phyloP scores from a whole-genome alignment of 2,797 vertebrate genomes.

The Bryconaethiops microstoma region DNA sequence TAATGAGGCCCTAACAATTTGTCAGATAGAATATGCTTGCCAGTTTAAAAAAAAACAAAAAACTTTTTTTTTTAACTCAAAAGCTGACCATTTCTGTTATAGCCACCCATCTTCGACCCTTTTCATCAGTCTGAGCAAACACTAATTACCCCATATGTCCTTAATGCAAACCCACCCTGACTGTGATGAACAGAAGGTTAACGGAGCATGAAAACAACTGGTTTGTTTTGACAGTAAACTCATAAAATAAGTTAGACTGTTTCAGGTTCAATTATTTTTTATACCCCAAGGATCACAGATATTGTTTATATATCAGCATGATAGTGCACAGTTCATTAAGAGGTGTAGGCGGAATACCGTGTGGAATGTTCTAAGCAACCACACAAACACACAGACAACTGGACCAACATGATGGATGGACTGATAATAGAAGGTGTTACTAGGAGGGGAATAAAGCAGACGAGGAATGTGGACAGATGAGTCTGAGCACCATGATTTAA shows the following conservation, averaged over 20 bases:
- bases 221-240: neutral
- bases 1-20: neutral
- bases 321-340: too few relatives aligned
- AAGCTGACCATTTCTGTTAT: neutral
- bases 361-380: too few relatives aligned
- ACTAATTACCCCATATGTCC: slow-evolving; percentile 10
- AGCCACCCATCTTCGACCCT: neutral
- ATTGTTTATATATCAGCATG: neutral
- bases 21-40: too few relatives aligned
- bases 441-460: too few relatives aligned
- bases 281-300: too few relatives aligned
- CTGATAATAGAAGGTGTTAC: too few relatives aligned
- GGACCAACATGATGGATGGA: too few relatives aligned
- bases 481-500: neutral
- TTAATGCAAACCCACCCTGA: slow-evolving; percentile 22
- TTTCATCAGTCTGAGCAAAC: slow-evolving; percentile 10
- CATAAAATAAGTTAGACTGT: neutral
- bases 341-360: neutral
- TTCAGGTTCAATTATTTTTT: too few relatives aligned
- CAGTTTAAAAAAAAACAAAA: neutral
- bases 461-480: neutral
- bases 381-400: too few relatives aligned
- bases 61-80: neutral
- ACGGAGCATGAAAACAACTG: slow-evolving; percentile 16
- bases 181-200: slow-evolving; percentile 4